Evolutionary conservation across 2,888 invertebrate species (phyloP), one percentile per base, ranked within the genome.

Genomic region (Eudemis profundana): DNA sequence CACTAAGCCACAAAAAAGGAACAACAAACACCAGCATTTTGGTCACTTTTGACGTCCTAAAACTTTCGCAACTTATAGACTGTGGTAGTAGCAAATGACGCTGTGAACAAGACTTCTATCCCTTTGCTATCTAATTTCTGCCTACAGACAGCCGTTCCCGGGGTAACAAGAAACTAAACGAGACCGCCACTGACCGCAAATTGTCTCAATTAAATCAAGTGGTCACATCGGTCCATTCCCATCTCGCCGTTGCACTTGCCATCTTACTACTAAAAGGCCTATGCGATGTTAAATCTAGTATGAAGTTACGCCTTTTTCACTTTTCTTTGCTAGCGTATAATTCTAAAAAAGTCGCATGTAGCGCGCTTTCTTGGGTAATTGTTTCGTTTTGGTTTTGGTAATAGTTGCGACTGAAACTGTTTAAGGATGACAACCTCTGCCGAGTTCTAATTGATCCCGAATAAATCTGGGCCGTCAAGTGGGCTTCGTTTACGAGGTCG

Each of bases 201-300:
- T 88, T 86, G 87, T 82, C 79, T 85, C 83, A 87, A 88, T 89
- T 85, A 87, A 85, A 89, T 87, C 83, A 89, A 87, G 82, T 82
- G 84, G 83, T 75, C 78, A 74, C 78, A 76, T 77, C 72, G 78
- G 74, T 69, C 73, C 74, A 69, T 59, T 66, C 69, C 42, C 71
- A 70, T 78, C 78, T 78, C 75, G 70, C 78, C 40, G 40, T 7
- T 10, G 33, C 10, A 33, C 33, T 33, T 33, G 8, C 33, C 7
- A 8, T 10, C 8, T n/a, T n/a, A n/a, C 33, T 10, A 33, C 8
- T 10, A 33, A 33, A 33, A 2, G 8, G 10, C 33, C 8, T 33
- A 33, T 10, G 33, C 10, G 2, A 10, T 8, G 2, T 33, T 33
- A 8, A 8, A 33, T 2, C 5, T 33, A 7, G 10, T 10, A 33